Evolutionary conservation across 1,140 invertebrate genomes (phyloP), one percentile per base, ranked within the genome.

Genomic region (Tetramorium alpestre): DNA sequence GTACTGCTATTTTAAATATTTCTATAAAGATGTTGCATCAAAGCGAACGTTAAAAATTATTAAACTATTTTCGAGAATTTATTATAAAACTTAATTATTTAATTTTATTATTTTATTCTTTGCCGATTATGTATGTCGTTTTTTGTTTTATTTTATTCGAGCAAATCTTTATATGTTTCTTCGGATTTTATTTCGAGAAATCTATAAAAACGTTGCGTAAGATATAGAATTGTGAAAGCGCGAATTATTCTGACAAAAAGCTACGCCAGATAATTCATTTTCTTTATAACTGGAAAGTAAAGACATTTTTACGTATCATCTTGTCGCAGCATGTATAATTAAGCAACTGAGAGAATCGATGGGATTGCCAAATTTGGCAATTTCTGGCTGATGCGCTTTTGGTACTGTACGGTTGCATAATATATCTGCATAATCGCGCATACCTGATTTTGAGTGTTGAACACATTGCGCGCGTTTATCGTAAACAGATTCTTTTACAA

Each of bases 331-430:
- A 18, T 58, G 72, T 7, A 22, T 60, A 84, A 75, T 84, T 75
- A 82, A 62, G 28, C 47, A 65, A 82, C 67, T 25, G 41, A 60
- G 28, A 62, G 25, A 49, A 18, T 8, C 69, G 49, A 56, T 69
- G 47, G 3, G 25, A 82, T 69, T 41, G 33, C 69, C 80, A 84
- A 84, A 84, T 84, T 84, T 84, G 69, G 80, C 13, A 60, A 73
- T 82, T 82, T 0, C 25, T 41, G 41, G 11, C 67, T 38, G 54
- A 82, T 73, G 54, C 47, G 54, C 54, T 73, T 81, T 82, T 72
- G 16, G 16, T 38, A 67, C 33, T n/a, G 11, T 1, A 1, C 18
- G 25, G 13, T 82, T 82, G 25, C 67, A 60, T 82, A 82, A 82
- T 18, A n/a, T 10, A 33, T 72, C 25, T 49, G 25, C 67, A 73